phyloP scores from a whole-genome alignment of 2,888 invertebrate genomes.

The Elmis aenea region DNA sequence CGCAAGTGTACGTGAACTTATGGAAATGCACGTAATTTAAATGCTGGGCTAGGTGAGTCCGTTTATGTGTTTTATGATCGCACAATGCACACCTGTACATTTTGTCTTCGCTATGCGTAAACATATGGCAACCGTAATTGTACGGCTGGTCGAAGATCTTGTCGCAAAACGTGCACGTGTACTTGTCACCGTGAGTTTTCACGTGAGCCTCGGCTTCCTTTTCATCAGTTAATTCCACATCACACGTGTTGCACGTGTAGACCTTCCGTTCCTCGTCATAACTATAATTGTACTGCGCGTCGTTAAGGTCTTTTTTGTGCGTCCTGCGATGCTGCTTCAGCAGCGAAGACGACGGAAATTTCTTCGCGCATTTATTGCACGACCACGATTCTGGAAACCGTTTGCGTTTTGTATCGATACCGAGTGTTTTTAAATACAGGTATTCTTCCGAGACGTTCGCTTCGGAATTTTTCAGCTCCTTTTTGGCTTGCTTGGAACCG shows the following conservation, averaged over 20 bases:
- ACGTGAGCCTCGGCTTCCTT: neutral
- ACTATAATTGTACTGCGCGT: conserved; percentile 28
- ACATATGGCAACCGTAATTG: conserved; percentile 37
- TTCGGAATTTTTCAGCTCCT: too few relatives aligned
- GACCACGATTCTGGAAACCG: conserved; percentile 26
- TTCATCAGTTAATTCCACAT: conserved; percentile 7
- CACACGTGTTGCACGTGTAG: conserved; percentile 23
- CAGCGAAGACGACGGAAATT: conserved; percentile 30
- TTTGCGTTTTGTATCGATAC: neutral
- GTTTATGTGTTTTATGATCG: conserved; percentile 30
- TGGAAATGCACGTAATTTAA: conserved; percentile 39
- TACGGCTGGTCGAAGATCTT: conserved; percentile 37
- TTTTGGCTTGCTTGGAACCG: too few relatives aligned
- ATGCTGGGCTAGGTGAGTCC: conserved; percentile 17
- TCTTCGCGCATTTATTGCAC: conserved; percentile 34
- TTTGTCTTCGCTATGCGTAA: conserved; percentile 34
- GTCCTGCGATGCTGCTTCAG: conserved; percentile 32
- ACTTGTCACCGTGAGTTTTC: conserved; percentile 7
- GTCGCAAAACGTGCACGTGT: conserved; percentile 33
- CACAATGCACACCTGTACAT: conserved; percentile 38
- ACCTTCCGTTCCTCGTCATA: conserved; percentile 32
- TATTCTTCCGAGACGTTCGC: too few relatives aligned
- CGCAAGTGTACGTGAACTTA: conserved; percentile 49
- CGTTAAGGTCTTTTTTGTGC: conserved; percentile 14
- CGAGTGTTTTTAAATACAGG: too few relatives aligned